Evolutionary conservation across 2,797 vertebrate species (phyloP).

Genomic region (Dallia pectoralis): DNA sequence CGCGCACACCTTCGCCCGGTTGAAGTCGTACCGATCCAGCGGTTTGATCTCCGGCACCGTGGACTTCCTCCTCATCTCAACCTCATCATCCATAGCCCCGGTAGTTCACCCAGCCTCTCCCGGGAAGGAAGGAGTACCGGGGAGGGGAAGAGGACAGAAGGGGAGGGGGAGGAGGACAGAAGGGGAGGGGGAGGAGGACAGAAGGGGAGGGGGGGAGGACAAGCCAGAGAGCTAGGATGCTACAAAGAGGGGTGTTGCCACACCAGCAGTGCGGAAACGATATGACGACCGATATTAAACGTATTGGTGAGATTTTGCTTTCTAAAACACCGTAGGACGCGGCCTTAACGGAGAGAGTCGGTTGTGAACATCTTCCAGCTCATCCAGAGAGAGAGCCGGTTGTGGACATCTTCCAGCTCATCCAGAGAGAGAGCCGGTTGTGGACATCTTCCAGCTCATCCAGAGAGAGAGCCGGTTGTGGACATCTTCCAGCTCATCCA

Average conservation of each 20-base stretch:
- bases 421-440: neutral
- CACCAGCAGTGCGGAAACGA: neutral
- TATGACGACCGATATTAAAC: neutral
- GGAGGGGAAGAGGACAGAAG: neutral
- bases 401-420: no score
- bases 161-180: neutral
- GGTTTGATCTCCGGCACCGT: conserved; percentile 87
- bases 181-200: neutral
- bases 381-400: neutral
- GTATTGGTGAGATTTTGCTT: neutral
- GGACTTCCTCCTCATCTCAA: conserved; percentile 73
- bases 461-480: neutral
- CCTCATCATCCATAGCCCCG: conserved; percentile 78
- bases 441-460: no score
- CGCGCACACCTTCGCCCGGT: conserved; percentile 81
- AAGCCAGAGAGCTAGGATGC: neutral
- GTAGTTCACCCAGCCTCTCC: neutral
- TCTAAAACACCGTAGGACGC: neutral
- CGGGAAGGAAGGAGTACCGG: neutral
- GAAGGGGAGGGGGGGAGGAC: neutral
- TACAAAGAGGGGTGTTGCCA: neutral
- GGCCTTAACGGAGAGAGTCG: neutral
- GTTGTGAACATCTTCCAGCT: no score
- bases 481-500: no score
- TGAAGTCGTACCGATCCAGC: conserved; percentile 85